Conservation (phyloP, 2,888 invertebrate species). For the Aquatica leii region DNA sequence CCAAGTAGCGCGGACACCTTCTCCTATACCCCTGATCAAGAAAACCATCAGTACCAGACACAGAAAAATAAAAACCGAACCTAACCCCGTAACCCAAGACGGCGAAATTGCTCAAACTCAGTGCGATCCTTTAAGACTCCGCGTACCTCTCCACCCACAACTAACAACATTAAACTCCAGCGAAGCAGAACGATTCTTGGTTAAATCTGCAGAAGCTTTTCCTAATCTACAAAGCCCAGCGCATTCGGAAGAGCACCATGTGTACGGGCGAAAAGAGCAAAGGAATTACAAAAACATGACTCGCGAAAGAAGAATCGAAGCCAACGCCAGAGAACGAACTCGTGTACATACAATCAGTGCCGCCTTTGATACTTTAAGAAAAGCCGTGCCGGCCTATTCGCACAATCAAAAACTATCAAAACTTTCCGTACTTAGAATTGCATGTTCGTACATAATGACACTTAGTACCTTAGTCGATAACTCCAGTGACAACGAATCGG, state of each 20-base stretch:
- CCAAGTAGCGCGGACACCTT: constrained; percentile 47
- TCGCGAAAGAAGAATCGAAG: constrained; percentile 89
- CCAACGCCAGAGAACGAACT: constrained; percentile 91
- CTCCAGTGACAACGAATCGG: constrained; percentile 65
- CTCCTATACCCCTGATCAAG: constrained; percentile 33
- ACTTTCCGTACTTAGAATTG: constrained; percentile 89
- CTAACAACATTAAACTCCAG: constrained; percentile 43
- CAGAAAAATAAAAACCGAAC: constrained; percentile 28
- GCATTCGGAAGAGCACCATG: constrained; percentile 16
- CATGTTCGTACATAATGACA: constrained; percentile 92
- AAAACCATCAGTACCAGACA: constrained; percentile 13
- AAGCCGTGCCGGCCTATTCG: constrained; percentile 88
- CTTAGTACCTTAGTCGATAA: constrained; percentile 80
- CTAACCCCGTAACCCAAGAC: constrained; percentile 29
- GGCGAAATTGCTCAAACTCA: constrained; percentile 39
- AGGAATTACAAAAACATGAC: constrained; percentile 97
- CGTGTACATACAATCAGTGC: constrained; percentile 96
- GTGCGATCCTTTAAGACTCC: constrained; percentile 49
- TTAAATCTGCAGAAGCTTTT: constrained; percentile 52
- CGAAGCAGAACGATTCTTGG: constrained; percentile 53
- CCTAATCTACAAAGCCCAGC: constrained; percentile 41
- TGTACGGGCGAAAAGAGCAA: constrained; percentile 66
- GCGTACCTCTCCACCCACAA: constrained; percentile 54
- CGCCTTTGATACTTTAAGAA: constrained; percentile 88
- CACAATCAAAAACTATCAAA: constrained; percentile 94